Evolutionary conservation across 2,113 vertebrate species (phyloP).

Genomic region (Ictidomys tridecemlineatus): DNA sequence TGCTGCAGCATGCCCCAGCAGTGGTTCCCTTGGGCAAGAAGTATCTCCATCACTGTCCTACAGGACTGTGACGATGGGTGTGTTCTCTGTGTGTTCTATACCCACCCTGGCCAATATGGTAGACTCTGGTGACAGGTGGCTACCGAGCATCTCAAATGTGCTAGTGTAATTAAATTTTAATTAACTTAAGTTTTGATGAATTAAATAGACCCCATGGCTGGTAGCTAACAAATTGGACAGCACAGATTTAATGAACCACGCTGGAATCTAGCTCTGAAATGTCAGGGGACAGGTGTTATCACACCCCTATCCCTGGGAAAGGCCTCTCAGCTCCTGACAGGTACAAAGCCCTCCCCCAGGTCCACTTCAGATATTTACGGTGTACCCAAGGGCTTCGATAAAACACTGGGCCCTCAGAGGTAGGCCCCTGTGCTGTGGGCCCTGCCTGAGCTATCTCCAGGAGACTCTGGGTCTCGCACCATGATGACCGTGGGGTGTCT

Average conservation of each 20-base stretch:
- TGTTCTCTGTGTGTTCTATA: accelerated
- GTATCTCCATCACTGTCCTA: accelerated
- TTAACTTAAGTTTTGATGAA: slow-evolving; percentile 17
- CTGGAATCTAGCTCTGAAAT: neutral
- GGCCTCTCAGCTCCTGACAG: neutral
- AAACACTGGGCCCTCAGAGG: too few species aligned
- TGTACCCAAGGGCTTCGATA: too few species aligned
- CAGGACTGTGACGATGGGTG: accelerated
- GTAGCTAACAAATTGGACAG: neutral
- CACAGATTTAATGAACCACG: neutral
- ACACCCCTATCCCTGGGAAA: neutral
- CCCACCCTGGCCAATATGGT: accelerated
- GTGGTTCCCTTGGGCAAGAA: neutral
- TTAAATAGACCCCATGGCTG: neutral
- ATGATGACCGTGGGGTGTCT: too few species aligned
- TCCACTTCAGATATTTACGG: too few species aligned
- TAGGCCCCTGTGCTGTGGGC: too few species aligned
- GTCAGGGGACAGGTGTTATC: neutral
- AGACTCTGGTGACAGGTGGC: accelerated
- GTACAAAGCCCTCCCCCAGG: too few species aligned
- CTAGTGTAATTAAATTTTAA: neutral
- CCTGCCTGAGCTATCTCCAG: too few species aligned
- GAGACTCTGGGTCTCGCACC: too few species aligned
- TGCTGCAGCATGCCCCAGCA: accelerated
- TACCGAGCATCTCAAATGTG: neutral